phyloP scores from a whole-genome alignment of 1,140 invertebrate genomes.

The Heliconius himera region DNA sequence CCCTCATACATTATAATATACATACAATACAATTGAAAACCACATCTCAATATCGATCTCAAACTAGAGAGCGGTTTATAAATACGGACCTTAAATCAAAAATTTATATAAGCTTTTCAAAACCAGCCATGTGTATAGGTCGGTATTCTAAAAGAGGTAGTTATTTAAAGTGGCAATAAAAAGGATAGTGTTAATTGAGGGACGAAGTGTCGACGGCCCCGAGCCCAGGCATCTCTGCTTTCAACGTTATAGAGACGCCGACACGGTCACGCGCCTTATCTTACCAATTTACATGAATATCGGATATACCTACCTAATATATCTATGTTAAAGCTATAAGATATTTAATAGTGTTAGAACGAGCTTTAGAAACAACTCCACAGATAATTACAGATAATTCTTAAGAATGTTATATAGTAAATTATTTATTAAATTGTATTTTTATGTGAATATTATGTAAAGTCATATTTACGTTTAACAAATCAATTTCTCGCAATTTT shows the following conservation, averaged over 20 bases:
- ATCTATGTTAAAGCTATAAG: neutral
- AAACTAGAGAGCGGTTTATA: neutral
- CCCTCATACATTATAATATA: too few relatives aligned
- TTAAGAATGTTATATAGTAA: too few relatives aligned
- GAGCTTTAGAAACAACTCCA: too few relatives aligned
- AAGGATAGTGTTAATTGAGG: constrained; percentile 48
- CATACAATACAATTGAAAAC: too few relatives aligned
- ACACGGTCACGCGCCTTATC: constrained; percentile 40
- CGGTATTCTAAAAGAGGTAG: constrained; percentile 9
- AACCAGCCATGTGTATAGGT: neutral
- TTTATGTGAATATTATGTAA: too few relatives aligned
- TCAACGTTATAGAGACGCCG: constrained; percentile 25
- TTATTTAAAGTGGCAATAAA: constrained; percentile 31
- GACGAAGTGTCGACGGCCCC: constrained; percentile 37
- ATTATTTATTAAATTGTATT: too few relatives aligned
- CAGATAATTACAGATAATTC: too few relatives aligned
- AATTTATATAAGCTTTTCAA: neutral
- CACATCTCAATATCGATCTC: too few relatives aligned
- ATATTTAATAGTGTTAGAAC: too few relatives aligned
- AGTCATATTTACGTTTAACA: too few relatives aligned
- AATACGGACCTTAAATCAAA: neutral
- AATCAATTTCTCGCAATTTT: neutral
- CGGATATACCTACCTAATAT: neutral
- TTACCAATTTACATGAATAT: neutral
- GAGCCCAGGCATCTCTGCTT: constrained; percentile 13